Evolutionary conservation across 2,797 vertebrate genomes (phyloP), one percentile per base, ranked within the genome.

Genomic region (Apogon talboti): DNA sequence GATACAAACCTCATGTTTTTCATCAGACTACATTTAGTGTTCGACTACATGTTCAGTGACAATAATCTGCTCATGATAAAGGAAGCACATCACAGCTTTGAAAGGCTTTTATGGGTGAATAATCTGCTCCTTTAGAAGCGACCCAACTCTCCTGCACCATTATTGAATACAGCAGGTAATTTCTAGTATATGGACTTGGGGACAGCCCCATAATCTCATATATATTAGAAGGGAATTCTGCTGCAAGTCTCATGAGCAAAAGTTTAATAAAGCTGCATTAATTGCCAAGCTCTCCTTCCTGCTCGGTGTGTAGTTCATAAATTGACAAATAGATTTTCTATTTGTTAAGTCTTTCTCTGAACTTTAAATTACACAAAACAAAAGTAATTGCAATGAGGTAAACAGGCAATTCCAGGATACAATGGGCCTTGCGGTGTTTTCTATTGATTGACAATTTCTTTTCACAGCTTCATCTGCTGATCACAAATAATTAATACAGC

Each of bases 301-400:
- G 12, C 7, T 8, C 18, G 2, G 35, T 61, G 43, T 48, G n/a
- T 51, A 50, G 57, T 41, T 44, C 42, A 38, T 13, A 38, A 33
- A 33, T 28, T 30, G 18, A 44, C 21, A 24, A 16, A 45, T 45
- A 15, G 18, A 18, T 16, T 56, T 56, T n/a, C 40, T 8, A 33
- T 57, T 67, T 69, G 51, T 49, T 71, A 56, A 49, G 33, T 35
- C 54, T 6, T 41, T 48, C 68, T 61, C 42, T 84, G 66, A 81
- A 75, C 61, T 65, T 76, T 77, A 35, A 33, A 33, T 50, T 3
- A 11, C 37, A 37, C 68, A 69, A 69, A 44, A 51, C 1, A 53
- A 49, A 56, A 42, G n/a, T 18, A 46, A 76, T 65, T 61, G 11
- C 54, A 44, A 77, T 56, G 65, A 51, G 54, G 71, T 65, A 56